Base-by-base conservation (phyloP, 2,888 invertebrate species). In the Ommatoiulus sabulosus region DNA sequence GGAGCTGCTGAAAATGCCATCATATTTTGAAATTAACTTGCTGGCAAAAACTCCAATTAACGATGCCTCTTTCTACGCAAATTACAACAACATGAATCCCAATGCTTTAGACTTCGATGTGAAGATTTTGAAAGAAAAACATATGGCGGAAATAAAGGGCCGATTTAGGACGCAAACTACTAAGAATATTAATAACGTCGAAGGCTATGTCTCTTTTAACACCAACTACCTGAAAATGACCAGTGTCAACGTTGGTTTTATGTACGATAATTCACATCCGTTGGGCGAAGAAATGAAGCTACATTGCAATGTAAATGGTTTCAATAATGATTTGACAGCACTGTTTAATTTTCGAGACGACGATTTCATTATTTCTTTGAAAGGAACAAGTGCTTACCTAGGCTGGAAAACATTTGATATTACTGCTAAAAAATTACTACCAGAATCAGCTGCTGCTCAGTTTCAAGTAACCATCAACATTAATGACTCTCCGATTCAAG, bases 11-110 rank as follows among this genome's bases (percentile, higher is more conserved):
- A 88, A 87, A 44, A 63, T 57, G 3, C 20, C 85, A 35, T 87
- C 86, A n/a, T 46, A 90, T 17, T 57, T 43, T 24, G 88, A 89
- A 48, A 46, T 87, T 24, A 89, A 89, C n/a, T 43, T 90, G 6
- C 43, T 86, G n/a, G 48, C 90, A n/a, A 63, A 72, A n/a, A 89
- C 89, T 5, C 89, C 89, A 17, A 17, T 84, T n/a, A 88, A 90
- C n/a, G 89, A 87, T 17, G 17, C 86, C 3, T 84, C 88, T 52
- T 86, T 89, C 52, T 87, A 90, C 10, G n/a, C 86, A 3, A 43
- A 89, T 35, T 89, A 90, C 72, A 89, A 89, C 63, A 87, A 52
- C 24, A 80, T 88, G 24, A 88, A 87, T 12, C 72, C 89, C 20
- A 88, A 90, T 35, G 84, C 86, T 17, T 20, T 90, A 12, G 88